These are phyloP conservation scores for Craseonycteris thonglongyai DNA, from an alignment of 2,113 vertebrate genomes.

Conservation along the genomic window DNA sequence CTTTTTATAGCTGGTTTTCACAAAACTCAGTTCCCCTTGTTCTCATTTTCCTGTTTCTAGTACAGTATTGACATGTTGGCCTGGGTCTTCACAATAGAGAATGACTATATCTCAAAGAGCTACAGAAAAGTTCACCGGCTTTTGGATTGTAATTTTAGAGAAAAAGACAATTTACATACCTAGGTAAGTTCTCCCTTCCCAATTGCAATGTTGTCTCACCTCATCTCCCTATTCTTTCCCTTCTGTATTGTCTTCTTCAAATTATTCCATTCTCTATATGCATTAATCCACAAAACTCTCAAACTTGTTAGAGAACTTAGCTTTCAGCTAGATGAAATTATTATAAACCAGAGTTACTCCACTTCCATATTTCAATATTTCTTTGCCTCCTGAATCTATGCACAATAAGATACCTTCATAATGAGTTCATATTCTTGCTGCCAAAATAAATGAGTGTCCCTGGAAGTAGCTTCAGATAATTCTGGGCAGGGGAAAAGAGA, in stretches of 20 bases:
- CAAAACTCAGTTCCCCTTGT: not conserved
- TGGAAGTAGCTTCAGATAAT: not conserved
- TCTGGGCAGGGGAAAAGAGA: not conserved
- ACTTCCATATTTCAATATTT: not conserved
- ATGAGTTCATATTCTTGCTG: not conserved
- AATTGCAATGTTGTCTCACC: fast-evolving
- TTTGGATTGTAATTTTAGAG: not conserved
- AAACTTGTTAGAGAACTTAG: not conserved
- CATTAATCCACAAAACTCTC: not conserved
- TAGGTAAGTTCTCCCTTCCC: not conserved
- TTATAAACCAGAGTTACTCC: not conserved
- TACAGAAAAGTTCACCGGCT: not conserved
- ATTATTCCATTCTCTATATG: no score
- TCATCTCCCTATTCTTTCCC: not conserved
- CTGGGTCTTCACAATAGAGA: not conserved
- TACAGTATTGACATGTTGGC: not conserved
- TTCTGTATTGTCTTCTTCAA: not conserved
- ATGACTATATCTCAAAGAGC: not conserved
- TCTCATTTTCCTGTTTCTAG: not conserved
- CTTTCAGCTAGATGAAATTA: not conserved
- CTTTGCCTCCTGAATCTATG: not conserved
- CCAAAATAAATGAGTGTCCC: not conserved
- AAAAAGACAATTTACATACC: not conserved
- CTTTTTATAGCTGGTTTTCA: not conserved
- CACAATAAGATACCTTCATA: not conserved